Evolutionary conservation across 2,113 vertebrate species (phyloP).

Genomic region (Alouatta palliata): DNA sequence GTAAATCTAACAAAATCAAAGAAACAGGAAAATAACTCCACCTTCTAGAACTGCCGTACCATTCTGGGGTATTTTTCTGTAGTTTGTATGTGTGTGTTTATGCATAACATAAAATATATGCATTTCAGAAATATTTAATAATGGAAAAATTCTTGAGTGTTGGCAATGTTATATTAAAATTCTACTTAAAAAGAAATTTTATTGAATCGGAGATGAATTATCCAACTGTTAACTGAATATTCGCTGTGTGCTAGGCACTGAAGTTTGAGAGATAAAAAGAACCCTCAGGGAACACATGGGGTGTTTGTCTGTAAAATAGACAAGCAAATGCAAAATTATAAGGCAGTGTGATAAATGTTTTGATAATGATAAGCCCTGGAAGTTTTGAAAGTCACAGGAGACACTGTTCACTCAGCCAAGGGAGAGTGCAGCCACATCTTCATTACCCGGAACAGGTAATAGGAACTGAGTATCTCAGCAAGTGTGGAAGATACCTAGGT

Average conservation of each 20-base stretch:
- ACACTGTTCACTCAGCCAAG: not conserved
- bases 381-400: not conserved
- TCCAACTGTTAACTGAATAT: not conserved
- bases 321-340: not conserved
- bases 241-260: not conserved
- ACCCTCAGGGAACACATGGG: not conserved
- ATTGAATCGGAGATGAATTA: not conserved
- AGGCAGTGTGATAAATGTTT: not conserved
- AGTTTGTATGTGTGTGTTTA: not conserved
- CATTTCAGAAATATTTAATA: constrained; percentile 32
- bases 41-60: not conserved
- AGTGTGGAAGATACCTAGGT: not conserved
- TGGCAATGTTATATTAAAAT: not conserved
- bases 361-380: not conserved
- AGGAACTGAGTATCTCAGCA: not conserved
- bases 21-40: not conserved
- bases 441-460: not conserved
- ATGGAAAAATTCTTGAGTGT: not conserved
- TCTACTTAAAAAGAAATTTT: not conserved
- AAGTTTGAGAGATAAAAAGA: constrained; percentile 40
- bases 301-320: not conserved
- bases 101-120: not conserved
- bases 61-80: not conserved
- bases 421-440: not conserved
- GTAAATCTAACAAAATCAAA: constrained; percentile 34